Percentiles rank a stretch among this genome's conserved stretches.
phyloP scores from a whole-genome alignment of 2,888 invertebrate species.

The Brachynemurus nebulosus region DNA sequence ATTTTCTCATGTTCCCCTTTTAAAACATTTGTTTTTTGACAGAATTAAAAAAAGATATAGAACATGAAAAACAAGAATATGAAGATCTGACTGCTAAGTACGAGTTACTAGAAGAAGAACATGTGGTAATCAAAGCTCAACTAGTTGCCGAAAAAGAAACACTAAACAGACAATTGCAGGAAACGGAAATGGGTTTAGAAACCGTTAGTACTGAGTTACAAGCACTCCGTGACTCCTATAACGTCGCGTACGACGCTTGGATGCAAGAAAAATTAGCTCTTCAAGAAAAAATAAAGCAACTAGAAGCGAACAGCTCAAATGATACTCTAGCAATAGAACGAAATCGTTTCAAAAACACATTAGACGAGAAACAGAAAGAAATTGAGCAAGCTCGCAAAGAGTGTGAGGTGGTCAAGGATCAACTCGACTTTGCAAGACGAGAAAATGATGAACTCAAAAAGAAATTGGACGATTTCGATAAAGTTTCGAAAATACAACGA shows the following conservation, averaged over 20 bases:
- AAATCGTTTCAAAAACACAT: conserved; percentile 48
- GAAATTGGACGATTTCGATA: conserved; percentile 74
- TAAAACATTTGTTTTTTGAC: conserved; percentile 26
- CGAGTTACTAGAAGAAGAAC: conserved; percentile 72
- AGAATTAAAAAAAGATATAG: conserved; percentile 53
- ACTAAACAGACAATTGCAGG: conserved; percentile 42
- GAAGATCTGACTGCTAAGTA: conserved; percentile 70
- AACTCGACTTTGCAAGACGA: conserved; percentile 55
- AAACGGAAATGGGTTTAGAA: conserved; percentile 46
- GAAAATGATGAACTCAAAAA: conserved; percentile 68
- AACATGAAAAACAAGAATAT: conserved; percentile 56
- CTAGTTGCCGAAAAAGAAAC: conserved; percentile 70
- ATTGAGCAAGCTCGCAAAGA: conserved; percentile 54
- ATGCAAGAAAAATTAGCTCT: conserved; percentile 54
- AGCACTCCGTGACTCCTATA: conserved; percentile 46
- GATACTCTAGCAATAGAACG: conserved; percentile 38
- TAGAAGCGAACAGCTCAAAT: conserved; percentile 25
- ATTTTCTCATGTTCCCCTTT: neutral
- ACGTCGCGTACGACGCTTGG: conserved; percentile 53
- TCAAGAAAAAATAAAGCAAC: conserved; percentile 40
- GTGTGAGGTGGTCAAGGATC: conserved; percentile 50
- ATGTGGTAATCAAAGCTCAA: conserved; percentile 68
- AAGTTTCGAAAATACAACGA: conserved; percentile 68
- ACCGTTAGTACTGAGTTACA: conserved; percentile 48
- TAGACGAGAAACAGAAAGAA: conserved; percentile 63